These are phyloP conservation scores for Delia radicum DNA, from an alignment of 1,140 invertebrate species.

Conservation along the genomic window DNA sequence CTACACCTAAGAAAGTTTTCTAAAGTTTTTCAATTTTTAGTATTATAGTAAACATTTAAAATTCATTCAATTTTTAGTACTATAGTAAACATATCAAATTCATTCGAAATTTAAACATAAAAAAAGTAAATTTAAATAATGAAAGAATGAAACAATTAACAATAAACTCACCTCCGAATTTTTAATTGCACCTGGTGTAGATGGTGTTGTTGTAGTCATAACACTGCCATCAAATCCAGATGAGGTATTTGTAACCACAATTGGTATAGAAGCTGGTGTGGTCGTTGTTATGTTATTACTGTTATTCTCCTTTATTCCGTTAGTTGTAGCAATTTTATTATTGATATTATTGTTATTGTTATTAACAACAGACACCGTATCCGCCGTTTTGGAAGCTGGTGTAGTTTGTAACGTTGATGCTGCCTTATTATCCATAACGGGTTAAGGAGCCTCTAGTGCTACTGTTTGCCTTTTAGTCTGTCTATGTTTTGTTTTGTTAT, in stretches of 20 bases:
- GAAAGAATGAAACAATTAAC: constrained; percentile 11
- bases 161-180: constrained; percentile 45
- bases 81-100: no score
- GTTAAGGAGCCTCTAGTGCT: constrained; percentile 20
- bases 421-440: constrained; percentile 54
- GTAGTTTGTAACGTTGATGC: constrained; percentile 33
- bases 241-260: constrained; percentile 37
- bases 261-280: constrained; percentile 36
- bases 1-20: no score
- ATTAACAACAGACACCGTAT: constrained; percentile 17
- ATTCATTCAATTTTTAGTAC: not conserved
- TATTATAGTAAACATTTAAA: no score
- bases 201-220: constrained; percentile 13
- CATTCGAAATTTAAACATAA: not conserved
- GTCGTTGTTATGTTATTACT: constrained; percentile 51
- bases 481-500: not conserved
- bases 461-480: not conserved
- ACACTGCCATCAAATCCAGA: not conserved
- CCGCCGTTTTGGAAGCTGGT: constrained; percentile 24
- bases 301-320: constrained; percentile 55
- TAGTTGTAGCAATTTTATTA: constrained; percentile 38
- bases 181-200: constrained; percentile 21
- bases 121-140: not conserved
- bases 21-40: no score
- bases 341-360: constrained; percentile 44